phyloP scores from a whole-genome alignment of 2,888 invertebrate species.

The Eucriotettix oculatus region DNA sequence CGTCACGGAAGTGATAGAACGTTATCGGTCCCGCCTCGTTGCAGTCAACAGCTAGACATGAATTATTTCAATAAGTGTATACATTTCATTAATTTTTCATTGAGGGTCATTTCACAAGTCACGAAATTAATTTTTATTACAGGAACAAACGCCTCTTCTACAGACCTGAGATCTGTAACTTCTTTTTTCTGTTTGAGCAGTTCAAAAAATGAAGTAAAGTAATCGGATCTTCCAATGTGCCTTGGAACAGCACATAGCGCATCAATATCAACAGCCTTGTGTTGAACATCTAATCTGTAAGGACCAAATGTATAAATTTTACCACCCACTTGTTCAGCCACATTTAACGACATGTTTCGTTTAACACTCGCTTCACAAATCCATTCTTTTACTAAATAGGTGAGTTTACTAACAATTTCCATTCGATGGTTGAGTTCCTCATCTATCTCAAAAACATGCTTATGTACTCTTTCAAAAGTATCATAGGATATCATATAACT shows the following conservation, averaged over 20 bases:
- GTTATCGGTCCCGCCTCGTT: too few relatives aligned
- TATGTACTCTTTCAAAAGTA: too few relatives aligned
- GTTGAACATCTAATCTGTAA: constrained; percentile 42
- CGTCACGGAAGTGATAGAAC: too few relatives aligned
- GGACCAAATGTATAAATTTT: constrained; percentile 99
- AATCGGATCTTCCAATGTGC: constrained; percentile 85
- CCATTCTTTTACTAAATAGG: constrained; percentile 86
- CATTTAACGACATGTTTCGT: constrained; percentile 82
- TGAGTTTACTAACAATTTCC: constrained; percentile 54
- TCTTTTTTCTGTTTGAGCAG: constrained; percentile 72
- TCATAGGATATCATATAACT: too few relatives aligned
- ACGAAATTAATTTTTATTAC: constrained; percentile 98
- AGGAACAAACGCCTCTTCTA: constrained; percentile 97
- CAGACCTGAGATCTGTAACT: constrained; percentile 72
- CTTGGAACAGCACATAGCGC: constrained; percentile 94
- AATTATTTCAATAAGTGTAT: too few relatives aligned
- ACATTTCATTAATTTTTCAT: too few relatives aligned
- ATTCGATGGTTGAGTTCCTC: too few relatives aligned
- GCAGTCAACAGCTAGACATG: too few relatives aligned
- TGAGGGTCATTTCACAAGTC: too few relatives aligned
- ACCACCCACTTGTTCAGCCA: constrained; percentile 85
- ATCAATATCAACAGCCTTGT: constrained; percentile 91
- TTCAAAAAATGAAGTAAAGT: constrained; percentile 90
- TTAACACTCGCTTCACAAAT: constrained; percentile 74
- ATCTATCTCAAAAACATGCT: too few relatives aligned